Base-by-base conservation (phyloP, 2,888 invertebrate genomes). In the Cantharis rustica region DNA sequence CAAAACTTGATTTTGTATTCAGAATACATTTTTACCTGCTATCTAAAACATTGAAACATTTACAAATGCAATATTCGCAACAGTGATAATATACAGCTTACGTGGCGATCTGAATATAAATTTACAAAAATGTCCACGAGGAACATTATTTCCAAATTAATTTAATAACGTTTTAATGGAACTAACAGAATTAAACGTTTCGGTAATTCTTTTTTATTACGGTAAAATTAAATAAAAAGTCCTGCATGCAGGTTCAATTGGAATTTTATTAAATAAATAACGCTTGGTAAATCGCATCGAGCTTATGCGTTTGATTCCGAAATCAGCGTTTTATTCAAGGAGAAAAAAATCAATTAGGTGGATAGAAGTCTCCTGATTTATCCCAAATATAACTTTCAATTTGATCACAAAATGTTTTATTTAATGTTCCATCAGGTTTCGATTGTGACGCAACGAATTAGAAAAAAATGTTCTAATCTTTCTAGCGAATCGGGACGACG, bases 51-150 rank as follows among this genome's bases (percentile, higher is more conserved):
- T 73, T 63, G 73, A 71, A 76, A 74, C 73, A 76, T 68, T 71
- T 76, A 73, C 73, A 76, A 76, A 76, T 73, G 71, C 76, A 76
- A 76, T 76, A 76, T 76, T 76, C 73, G 76, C 71, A 47, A 73
- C 68, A 64, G 13, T 71, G 73, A 74, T 73, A 73, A 73, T 76
- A 71, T 76, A 76, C 73, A 73, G 68, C 68, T 23, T 27, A 63
- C 63, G 71, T 61, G 69, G 16, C 20, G 68, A 20, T 17, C 66
- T 23, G 76, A 76, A 76, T 76, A 76, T 61, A 73, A 77, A 77
- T 31, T 76, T 76, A 16, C 27, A 27, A 27, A 27, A 27, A 27
- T 27, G 10, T 27, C 11, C 27, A 27, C 16, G 9, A 69, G 4
- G 16, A n/a, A 7, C 70, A 70, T 11, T 66, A 66, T 16, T 23